phyloP scores from a whole-genome alignment of 2,797 vertebrate genomes.

The Typhlichthys subterraneus region DNA sequence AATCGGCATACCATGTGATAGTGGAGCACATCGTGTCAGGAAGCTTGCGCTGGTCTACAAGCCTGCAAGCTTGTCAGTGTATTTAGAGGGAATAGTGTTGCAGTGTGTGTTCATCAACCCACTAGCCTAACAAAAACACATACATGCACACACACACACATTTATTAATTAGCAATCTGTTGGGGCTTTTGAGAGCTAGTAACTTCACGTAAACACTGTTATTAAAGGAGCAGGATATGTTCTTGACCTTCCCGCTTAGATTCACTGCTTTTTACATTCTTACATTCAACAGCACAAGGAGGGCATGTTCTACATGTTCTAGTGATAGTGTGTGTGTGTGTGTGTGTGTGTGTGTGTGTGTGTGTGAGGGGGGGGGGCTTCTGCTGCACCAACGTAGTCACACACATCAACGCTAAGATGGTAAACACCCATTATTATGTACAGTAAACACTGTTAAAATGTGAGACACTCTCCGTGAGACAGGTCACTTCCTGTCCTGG shows the following conservation, averaged over 20 bases:
- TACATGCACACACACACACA: not conserved
- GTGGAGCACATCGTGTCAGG: not conserved
- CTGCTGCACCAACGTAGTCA: too few species aligned
- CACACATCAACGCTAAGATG: too few species aligned
- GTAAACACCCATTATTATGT: too few species aligned
- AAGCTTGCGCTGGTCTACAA: not conserved
- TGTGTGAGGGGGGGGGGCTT: conserved; percentile 14
- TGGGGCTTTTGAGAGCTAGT: conserved; percentile 31
- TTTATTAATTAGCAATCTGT: not conserved
- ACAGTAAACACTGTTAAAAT: too few species aligned
- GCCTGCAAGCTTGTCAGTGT: conserved; percentile 39
- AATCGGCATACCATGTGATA: conserved; percentile 17
- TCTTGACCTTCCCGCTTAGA: conserved; percentile 45
- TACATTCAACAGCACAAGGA: conserved; percentile 41
- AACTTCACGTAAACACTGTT: conserved; percentile 38
- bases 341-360: conserved; percentile 13
- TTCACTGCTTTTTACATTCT: conserved; percentile 37
- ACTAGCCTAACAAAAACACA: conserved; percentile 17
- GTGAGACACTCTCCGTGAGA: too few species aligned
- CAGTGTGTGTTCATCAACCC: conserved; percentile 23
- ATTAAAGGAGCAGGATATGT: conserved; percentile 43
- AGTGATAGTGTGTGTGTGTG: too few species aligned
- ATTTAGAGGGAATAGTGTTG: conserved; percentile 52
- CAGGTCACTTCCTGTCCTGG: too few species aligned
- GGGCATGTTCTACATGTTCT: too few species aligned